phyloP scores from a whole-genome alignment of 1,140 invertebrate species.

The Bombus sibiricus region DNA sequence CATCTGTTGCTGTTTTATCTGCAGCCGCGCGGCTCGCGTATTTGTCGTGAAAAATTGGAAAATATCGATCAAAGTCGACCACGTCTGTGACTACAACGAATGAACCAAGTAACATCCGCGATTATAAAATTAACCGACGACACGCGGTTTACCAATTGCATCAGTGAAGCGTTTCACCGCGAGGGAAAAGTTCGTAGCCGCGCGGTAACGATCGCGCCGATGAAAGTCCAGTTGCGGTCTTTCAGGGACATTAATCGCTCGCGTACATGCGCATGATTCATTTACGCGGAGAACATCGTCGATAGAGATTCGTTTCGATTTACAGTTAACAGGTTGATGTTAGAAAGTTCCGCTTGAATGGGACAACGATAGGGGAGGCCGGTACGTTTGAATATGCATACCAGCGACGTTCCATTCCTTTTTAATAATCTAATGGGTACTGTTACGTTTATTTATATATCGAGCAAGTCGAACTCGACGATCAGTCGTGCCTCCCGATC shows the following conservation, averaged over 20 bases:
- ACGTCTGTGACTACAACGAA: background rate
- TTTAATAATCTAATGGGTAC: background rate
- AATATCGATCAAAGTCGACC: constrained; percentile 50
- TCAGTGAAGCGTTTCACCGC: background rate
- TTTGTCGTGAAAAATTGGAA: constrained; percentile 13
- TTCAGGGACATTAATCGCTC: background rate
- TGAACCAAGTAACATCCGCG: background rate
- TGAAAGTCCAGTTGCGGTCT: constrained; percentile 24
- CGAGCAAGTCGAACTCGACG: background rate
- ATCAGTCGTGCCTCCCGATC: constrained; percentile 15
- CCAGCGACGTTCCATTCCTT: constrained; percentile 25
- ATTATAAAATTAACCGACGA: background rate
- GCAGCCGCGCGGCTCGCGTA: background rate
- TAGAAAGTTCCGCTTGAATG: background rate
- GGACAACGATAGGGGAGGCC: background rate
- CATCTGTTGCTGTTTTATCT: constrained; percentile 35
- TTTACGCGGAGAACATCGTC: background rate
- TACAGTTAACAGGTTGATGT: background rate
- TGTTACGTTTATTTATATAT: constrained; percentile 43
- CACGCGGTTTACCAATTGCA: background rate
- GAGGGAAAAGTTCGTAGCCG: background rate
- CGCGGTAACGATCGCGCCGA: background rate
- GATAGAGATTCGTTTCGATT: background rate
- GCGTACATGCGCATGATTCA: background rate
- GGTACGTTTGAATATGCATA: constrained; percentile 2